Conservation (phyloP, 2,888 invertebrate species). For the Portevinia maculata region DNA sequence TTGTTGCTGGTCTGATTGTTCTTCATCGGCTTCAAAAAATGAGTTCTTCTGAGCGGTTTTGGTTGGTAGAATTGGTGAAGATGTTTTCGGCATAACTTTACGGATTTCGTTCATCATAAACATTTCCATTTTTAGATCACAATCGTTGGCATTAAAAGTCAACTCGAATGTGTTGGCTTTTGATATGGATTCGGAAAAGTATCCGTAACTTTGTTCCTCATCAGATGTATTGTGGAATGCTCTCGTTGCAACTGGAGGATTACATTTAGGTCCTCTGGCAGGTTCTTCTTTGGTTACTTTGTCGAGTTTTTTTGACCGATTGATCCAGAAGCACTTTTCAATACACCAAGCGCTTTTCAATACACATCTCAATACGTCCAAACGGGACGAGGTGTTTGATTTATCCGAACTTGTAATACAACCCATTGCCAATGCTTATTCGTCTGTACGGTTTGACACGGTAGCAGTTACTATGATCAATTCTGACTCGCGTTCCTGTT, state of each 20-base stretch:
- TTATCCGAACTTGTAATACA: conserved; percentile 45
- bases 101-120: conserved; percentile 79
- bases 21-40: conserved; percentile 21
- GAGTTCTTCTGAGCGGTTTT: conserved; percentile 76
- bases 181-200: conserved; percentile 74
- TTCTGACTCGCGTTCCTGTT: conserved; percentile 12
- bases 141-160: conserved; percentile 50
- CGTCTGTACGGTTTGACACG: conserved; percentile 39
- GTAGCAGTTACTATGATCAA: conserved; percentile 40
- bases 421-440: conserved; percentile 39
- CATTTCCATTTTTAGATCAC: conserved; percentile 81
- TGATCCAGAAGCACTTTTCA: conserved; percentile 23
- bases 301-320: conserved; percentile 18
- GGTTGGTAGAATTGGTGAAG: conserved; percentile 78
- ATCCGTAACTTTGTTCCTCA: conserved; percentile 75
- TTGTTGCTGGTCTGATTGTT: conserved; percentile 1
- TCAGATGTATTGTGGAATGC: conserved; percentile 71
- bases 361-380: no score
- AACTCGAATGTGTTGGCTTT: conserved; percentile 42
- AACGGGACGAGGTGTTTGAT: conserved; percentile 5
- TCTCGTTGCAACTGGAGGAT: conserved; percentile 38
- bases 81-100: conserved; percentile 79
- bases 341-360: no score
- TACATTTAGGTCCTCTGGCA: conserved; percentile 4
- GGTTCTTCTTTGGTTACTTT: conserved; percentile 14